Evolutionary conservation across 2,113 vertebrate species (phyloP), one percentile per base, ranked within the genome.

Genomic region (Strix uralensis): DNA sequence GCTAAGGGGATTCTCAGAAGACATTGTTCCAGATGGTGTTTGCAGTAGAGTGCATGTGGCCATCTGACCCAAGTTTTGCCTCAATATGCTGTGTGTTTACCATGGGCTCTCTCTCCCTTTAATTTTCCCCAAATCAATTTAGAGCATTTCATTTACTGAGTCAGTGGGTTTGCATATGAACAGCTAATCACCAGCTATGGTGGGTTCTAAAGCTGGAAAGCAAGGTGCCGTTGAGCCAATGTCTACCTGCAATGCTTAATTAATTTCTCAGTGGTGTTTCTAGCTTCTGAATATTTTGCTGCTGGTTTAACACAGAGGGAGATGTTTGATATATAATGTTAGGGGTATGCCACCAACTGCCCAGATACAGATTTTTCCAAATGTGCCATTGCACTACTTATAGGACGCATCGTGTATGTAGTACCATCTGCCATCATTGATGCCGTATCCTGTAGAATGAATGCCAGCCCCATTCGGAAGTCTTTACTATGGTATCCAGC

Each of bases 391-490:
- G 77, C 42, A 66, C 57, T 89, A 11, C 67, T 91, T 89, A 79
- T 75, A 94, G 91, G 55, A 40, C 0, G 0, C 52, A 27, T 92
- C 30, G 5, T 87, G 90, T 79, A 17, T 65, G 78, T 72, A 69
- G 30, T 71, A 42, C 95, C 96, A 97, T 96, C 96, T 97, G 95
- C 92, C 88, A 88, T 90, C 86, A 65, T 71, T 95, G 91, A 95
- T 69, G 88, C 84, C 3, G 0, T 91, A 55, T 95, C 94, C 59
- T 71, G 80, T 81, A 86, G 90, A 92, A 91, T 62, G 57, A 95
- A 75, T 91, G 84, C 89, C 95, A 97, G 71, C 79, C 79, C 88
- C 82, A 90, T 96, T 94, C 57, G 10, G 70, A 94, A 86, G 69
- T 44, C 96, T 88, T 87, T 87, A 55, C 89, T 94, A 2, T 61